Conservation (phyloP, 2,797 vertebrate genomes). For the Lepidocolaptes lacrymiger region DNA sequence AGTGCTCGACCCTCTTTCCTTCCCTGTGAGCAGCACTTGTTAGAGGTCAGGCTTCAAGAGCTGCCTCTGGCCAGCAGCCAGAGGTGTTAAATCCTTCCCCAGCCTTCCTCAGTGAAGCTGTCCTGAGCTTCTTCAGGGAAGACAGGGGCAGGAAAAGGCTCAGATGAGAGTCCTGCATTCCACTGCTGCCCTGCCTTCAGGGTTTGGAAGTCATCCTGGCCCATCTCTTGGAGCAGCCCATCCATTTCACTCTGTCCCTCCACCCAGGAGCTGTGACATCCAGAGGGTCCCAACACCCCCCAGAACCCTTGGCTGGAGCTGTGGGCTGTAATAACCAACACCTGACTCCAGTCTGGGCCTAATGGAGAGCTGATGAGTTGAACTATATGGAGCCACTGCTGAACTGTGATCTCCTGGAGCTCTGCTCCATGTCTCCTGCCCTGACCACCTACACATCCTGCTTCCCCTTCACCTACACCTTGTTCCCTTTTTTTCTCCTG, state of each 20-base stretch:
- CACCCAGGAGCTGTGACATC: background rate
- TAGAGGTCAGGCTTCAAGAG: background rate
- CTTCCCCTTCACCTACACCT: background rate
- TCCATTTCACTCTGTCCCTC: background rate
- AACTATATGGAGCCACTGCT: background rate
- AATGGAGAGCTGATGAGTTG: background rate
- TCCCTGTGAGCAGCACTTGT: background rate
- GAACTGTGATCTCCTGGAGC: background rate
- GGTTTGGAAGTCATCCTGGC: background rate
- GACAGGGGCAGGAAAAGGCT: background rate
- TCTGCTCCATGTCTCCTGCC: background rate
- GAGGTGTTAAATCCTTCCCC: background rate
- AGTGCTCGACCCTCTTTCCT: background rate
- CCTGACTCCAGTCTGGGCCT: background rate
- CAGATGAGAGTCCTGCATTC: background rate
- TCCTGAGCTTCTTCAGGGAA: background rate
- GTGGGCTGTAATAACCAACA: background rate
- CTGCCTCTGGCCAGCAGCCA: background rate
- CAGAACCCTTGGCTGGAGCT: background rate
- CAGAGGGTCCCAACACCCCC: background rate
- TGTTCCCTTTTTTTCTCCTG: background rate
- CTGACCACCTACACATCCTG: background rate
- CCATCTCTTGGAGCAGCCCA: background rate
- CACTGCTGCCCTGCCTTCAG: background rate
- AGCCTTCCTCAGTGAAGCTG: background rate